Evolutionary conservation across 1,140 invertebrate species (phyloP), one percentile per base, ranked within the genome.

Genomic region (Drosophila takahashii): DNA sequence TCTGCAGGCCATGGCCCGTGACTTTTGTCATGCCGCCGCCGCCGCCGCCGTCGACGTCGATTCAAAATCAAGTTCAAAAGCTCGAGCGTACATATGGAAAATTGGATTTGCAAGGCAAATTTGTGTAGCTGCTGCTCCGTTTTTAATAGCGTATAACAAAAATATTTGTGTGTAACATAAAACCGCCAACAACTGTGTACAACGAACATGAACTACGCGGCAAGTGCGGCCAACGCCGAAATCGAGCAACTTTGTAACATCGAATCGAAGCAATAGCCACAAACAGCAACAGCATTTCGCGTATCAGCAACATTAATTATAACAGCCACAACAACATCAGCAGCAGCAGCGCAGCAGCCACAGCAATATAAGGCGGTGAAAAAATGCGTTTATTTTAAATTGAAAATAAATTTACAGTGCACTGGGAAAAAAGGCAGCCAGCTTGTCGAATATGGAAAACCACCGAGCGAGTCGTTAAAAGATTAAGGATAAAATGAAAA

Each of bases 241-340:
- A 50, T 37, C 59, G 32, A 52, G 42, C 65, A 71, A 71, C 67
- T 71, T 70, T 71, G 67, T 70, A 39, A 41, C 62, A 51, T 34
- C 29, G 48, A 64, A 64, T 57, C 32, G 45, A 18, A 56, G 41
- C 66, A 67, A 15, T 67, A 67, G 50, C 58, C 44, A 65, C 59
- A 51, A 22, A 56, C 42, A 54, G 27, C 47, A 67, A 83, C 80
- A 48, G 52, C 62, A 71, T 71, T 71, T 89, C 58, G 65, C 69
- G 61, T 89, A 89, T 89, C 84, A 89, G 67, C 79, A 89, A 89
- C 85, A 89, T 89, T 89, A 89, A 89, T 89, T 89, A 89, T 89
- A 90, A 84, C 64, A 89, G 79, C 71, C 76, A 79, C 50, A 67
- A 77, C 53, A 53, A 53, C 69, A 71, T 10, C 76, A 61, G 34